phyloP scores from a whole-genome alignment of 2,888 invertebrate genomes.

The Molorchus minor region DNA sequence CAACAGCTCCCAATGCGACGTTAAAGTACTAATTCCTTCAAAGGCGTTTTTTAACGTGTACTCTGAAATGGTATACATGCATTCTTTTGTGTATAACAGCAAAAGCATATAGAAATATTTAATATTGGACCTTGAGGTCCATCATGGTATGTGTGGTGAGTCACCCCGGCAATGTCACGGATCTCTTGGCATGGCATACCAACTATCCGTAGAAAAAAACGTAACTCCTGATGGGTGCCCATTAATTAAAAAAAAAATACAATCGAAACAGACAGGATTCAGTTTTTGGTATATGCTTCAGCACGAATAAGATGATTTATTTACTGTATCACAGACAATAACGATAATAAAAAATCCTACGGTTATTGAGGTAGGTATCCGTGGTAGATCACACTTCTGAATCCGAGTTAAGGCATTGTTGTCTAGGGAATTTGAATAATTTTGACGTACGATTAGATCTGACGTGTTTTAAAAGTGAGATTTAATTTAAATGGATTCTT shows the following conservation, averaged over 20 bases:
- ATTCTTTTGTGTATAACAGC: not conserved
- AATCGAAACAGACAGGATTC: conserved; percentile 1
- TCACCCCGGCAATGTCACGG: conserved; percentile 8
- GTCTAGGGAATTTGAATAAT: conserved; percentile 9
- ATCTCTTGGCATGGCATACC: not conserved
- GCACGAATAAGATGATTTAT: conserved; percentile 9
- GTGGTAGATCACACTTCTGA: conserved; percentile 9
- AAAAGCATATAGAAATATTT: not conserved
- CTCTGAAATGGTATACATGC: not conserved
- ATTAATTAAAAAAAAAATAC: conserved; percentile 6
- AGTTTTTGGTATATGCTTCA: conserved; percentile 15
- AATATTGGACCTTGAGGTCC: not conserved
- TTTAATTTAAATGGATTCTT: not conserved
- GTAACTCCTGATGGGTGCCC: not conserved
- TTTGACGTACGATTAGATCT: not conserved
- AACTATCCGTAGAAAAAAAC: conserved; percentile 7
- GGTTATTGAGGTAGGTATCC: conserved; percentile 2
- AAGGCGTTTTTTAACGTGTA: not conserved
- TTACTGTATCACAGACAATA: not conserved
- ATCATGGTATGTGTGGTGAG: conserved; percentile 5
- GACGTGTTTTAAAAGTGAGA: not conserved
- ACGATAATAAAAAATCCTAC: conserved; percentile 6
- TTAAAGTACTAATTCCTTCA: too few species aligned
- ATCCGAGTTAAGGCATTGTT: conserved; percentile 2
- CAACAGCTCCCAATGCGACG: too few species aligned